phyloP scores from a whole-genome alignment of 2,113 vertebrate species.

The Aplodontia rufa region DNA sequence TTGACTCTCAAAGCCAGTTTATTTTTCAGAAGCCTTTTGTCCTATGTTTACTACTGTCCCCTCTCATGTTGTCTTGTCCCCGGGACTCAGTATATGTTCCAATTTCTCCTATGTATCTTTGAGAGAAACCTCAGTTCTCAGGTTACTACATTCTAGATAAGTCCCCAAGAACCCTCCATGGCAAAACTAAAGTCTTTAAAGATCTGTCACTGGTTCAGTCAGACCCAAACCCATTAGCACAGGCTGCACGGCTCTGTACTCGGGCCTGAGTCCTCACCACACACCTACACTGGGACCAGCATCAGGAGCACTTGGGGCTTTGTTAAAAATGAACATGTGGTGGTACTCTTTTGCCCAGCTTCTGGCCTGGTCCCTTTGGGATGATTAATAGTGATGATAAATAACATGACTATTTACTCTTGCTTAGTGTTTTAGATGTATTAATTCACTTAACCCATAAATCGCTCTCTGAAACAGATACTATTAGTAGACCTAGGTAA shows the following conservation, averaged over 20 bases:
- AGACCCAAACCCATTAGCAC: not conserved
- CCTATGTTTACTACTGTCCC: not conserved
- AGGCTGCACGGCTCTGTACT: not conserved
- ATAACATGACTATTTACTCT: not conserved
- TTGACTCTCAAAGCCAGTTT: not conserved
- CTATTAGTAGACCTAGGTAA: not conserved
- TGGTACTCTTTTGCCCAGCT: not conserved
- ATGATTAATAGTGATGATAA: not conserved
- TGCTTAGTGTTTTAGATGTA: not conserved
- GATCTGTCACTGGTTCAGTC: not conserved
- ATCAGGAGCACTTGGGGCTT: not conserved
- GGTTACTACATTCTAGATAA: not conserved
- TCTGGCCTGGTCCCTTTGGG: not conserved
- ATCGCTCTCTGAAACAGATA: not conserved
- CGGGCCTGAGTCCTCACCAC: not conserved
- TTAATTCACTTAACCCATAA: slow-evolving; percentile 37
- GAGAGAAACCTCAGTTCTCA: not conserved
- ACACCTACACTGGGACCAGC: not conserved
- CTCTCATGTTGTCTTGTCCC: not conserved
- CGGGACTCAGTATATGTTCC: not conserved
- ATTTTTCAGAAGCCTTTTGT: not conserved
- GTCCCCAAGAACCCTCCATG: not conserved
- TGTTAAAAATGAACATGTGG: not conserved
- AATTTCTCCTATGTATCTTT: not conserved
- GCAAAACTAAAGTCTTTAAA: not conserved